A percentile compares a stretch with the other conserved stretches of the same genome.
These are phyloP conservation scores for Perithous albicinctus DNA, from an alignment of 2,888 invertebrate species.

Conservation along the genomic window DNA sequence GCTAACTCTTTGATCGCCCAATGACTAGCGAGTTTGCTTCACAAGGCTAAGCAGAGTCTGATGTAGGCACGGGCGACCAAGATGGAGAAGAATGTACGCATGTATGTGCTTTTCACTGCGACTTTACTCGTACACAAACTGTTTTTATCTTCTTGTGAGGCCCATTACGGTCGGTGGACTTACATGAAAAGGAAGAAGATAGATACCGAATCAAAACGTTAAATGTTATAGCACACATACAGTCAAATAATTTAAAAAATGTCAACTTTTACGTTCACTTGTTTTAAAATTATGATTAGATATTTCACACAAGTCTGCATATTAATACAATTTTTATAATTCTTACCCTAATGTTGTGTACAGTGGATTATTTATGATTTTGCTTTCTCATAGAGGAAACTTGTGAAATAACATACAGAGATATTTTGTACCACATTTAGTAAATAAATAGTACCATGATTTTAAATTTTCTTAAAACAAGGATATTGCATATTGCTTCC, in stretches of 20 bases:
- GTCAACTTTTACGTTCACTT: background rate
- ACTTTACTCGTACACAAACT: slow-evolving; percentile 72
- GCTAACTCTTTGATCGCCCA: slow-evolving; percentile 64
- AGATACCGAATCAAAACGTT: slow-evolving; percentile 51
- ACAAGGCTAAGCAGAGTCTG: slow-evolving; percentile 67
- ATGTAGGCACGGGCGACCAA: slow-evolving; percentile 36
- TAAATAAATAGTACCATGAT: too few species aligned
- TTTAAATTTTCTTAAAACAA: too few species aligned
- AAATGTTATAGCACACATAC: background rate
- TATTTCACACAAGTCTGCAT: background rate
- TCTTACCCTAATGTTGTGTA: background rate
- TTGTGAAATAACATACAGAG: too few species aligned
- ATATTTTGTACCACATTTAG: too few species aligned
- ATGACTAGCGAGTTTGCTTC: slow-evolving; percentile 65
- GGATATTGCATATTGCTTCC: too few species aligned
- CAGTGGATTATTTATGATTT: background rate
- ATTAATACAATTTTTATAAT: background rate
- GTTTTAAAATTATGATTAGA: background rate
- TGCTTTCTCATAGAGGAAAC: background rate
- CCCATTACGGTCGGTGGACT: slow-evolving; percentile 73
- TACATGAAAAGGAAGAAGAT: slow-evolving; percentile 32
- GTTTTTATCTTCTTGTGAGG: slow-evolving; percentile 80
- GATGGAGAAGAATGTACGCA: slow-evolving; percentile 40
- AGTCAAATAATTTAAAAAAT: background rate
- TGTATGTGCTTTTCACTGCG: slow-evolving; percentile 71